Percentiles rank a stretch among this genome's conserved stretches.
phyloP scores from a whole-genome alignment of 2,797 vertebrate species.

The Melanotaenia nigrans region DNA sequence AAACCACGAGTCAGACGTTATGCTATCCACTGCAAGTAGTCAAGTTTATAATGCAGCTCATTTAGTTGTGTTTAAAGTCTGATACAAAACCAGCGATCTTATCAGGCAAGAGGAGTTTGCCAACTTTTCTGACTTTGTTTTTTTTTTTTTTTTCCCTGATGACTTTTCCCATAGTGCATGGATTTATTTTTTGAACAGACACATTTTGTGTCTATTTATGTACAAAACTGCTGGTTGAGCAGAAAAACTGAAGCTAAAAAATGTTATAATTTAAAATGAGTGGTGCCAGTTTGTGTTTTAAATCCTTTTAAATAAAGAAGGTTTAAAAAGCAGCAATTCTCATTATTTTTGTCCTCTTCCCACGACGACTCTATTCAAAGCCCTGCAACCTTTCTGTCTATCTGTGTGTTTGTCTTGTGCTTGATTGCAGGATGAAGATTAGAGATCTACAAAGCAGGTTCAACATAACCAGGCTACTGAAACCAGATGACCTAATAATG shows the following conservation, averaged over 20 bases:
- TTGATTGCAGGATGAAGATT: background rate
- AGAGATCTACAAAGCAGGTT: too few species aligned
- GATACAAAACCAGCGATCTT: background rate
- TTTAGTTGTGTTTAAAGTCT: background rate
- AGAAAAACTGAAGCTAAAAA: constrained; percentile 25
- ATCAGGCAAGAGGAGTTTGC: background rate
- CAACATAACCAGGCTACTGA: background rate
- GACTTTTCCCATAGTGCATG: constrained; percentile 23
- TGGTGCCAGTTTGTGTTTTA: constrained; percentile 72
- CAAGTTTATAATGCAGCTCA: background rate
- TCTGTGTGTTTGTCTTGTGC: background rate
- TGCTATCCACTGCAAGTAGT: background rate
- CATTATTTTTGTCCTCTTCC: background rate
- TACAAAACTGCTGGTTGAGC: constrained; percentile 50
- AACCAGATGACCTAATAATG: too few species aligned
- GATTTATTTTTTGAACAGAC: constrained; percentile 50
- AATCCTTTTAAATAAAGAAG: constrained; percentile 79
- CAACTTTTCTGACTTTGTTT: too few species aligned
- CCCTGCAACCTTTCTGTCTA: background rate
- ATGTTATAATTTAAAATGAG: constrained; percentile 57
- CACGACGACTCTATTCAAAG: background rate
- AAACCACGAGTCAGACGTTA: background rate
- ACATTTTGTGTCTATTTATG: constrained; percentile 46
- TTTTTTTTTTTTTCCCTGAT: background rate
- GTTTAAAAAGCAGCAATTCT: constrained; percentile 33